Percentiles rank a stretch among this genome's conserved stretches.
Conservation (phyloP, 1,140 invertebrate species). For the Chionoecetes opilio region DNA sequence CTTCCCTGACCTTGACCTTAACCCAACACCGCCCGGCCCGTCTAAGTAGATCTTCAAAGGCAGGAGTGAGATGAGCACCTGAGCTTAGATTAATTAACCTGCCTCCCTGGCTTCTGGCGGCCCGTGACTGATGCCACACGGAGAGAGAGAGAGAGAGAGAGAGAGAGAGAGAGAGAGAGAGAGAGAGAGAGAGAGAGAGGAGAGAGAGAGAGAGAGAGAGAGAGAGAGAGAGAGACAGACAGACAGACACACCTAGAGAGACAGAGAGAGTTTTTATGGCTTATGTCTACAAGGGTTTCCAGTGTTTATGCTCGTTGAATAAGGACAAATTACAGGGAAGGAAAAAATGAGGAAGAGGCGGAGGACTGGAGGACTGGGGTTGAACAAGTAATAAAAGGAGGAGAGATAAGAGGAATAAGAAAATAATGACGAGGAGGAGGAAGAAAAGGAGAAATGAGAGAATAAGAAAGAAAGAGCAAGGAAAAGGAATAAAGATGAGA, state of each 20-base stretch:
- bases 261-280: no score
- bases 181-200: background rate
- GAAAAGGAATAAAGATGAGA: background rate
- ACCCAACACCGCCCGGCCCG: no score
- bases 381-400: no score
- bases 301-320: no score
- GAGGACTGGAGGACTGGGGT: no score
- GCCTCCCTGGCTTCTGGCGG: background rate
- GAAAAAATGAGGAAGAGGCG: no score
- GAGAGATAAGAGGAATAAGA: no score
- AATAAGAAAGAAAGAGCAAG: background rate
- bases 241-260: no score
- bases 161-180: constrained; percentile 15
- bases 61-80: background rate
- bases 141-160: background rate
- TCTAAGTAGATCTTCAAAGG: background rate
- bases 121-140: no score
- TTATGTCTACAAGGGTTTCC: no score
- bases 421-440: background rate
- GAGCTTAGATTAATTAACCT: background rate
- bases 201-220: background rate
- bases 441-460: background rate
- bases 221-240: constrained; percentile 12
- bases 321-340: no score
- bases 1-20: background rate